phyloP scores from a whole-genome alignment of 2,888 invertebrate genomes.

The Ptychoptera contaminata region DNA sequence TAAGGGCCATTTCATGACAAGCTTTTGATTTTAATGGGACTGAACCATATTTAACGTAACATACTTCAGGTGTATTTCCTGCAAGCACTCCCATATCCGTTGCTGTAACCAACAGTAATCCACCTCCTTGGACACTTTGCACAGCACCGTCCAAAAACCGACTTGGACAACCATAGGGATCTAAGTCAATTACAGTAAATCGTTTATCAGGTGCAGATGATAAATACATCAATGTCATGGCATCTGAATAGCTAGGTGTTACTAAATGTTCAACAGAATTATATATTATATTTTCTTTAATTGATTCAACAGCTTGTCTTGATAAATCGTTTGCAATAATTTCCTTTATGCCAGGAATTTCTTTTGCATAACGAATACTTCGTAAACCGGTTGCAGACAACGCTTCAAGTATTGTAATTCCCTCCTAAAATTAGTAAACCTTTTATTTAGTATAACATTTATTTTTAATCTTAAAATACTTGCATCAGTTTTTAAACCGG shows the following conservation, averaged over 20 bases:
- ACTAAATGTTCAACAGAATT: constrained; percentile 65
- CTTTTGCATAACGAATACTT: constrained; percentile 91
- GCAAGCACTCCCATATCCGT: constrained; percentile 95
- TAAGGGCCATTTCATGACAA: constrained; percentile 94
- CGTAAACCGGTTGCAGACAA: constrained; percentile 90
- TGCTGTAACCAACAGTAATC: constrained; percentile 84
- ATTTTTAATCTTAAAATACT: neutral
- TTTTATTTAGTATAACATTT: neutral
- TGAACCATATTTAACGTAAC: constrained; percentile 86
- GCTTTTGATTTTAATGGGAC: constrained; percentile 69
- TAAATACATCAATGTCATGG: constrained; percentile 78
- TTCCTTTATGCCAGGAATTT: constrained; percentile 63
- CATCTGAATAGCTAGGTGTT: constrained; percentile 67
- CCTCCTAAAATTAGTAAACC: constrained; percentile 12
- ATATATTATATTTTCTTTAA: constrained; percentile 58
- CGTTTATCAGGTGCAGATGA: constrained; percentile 46
- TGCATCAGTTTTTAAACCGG: neutral
- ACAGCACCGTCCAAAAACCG: constrained; percentile 83
- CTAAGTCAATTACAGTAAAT: constrained; percentile 86
- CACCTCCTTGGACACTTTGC: constrained; percentile 63
- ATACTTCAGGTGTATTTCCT: constrained; percentile 90
- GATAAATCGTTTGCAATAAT: constrained; percentile 90
- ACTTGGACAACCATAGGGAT: constrained; percentile 94
- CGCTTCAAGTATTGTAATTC: constrained; percentile 64
- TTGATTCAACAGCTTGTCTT: constrained; percentile 67